A percentile compares a stretch with the other conserved stretches of the same genome.
Conservation (phyloP, 2,888 invertebrate genomes). For the Rotaria sp. region DNA sequence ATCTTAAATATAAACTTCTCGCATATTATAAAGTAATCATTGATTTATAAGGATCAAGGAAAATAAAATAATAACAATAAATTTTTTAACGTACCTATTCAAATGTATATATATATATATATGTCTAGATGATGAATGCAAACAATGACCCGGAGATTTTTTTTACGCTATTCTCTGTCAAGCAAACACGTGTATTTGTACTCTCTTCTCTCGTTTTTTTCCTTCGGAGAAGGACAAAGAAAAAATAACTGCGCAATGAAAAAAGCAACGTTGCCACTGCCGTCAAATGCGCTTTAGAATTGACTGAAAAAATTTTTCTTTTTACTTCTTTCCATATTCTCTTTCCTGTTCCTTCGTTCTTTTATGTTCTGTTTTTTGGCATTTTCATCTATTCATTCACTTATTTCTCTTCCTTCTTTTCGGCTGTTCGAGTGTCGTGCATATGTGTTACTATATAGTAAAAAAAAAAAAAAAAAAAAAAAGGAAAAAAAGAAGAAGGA, state of each 20-base stretch:
- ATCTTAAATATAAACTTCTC: not conserved
- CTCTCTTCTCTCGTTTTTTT: not conserved
- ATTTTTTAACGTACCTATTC: not conserved
- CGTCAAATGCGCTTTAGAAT: not conserved
- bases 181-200: not conserved
- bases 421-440: not conserved
- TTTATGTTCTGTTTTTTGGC: not conserved
- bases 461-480: not conserved
- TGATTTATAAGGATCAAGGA: not conserved
- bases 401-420: conserved; percentile 10
- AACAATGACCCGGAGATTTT: not conserved
- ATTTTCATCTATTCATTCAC: not conserved
- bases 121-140: not conserved
- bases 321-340: not conserved
- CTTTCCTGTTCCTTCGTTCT: not conserved
- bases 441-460: not conserved
- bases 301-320: not conserved
- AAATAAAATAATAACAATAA: not conserved
- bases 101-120: not conserved
- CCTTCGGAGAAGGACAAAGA: not conserved
- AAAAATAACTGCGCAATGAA: not conserved
- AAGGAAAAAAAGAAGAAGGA: not conserved
- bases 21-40: not conserved
- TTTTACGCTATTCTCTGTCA: not conserved
- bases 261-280: not conserved